These are phyloP conservation scores for Myathropa florea DNA, from an alignment of 2,888 invertebrate genomes.

Conservation along the genomic window DNA sequence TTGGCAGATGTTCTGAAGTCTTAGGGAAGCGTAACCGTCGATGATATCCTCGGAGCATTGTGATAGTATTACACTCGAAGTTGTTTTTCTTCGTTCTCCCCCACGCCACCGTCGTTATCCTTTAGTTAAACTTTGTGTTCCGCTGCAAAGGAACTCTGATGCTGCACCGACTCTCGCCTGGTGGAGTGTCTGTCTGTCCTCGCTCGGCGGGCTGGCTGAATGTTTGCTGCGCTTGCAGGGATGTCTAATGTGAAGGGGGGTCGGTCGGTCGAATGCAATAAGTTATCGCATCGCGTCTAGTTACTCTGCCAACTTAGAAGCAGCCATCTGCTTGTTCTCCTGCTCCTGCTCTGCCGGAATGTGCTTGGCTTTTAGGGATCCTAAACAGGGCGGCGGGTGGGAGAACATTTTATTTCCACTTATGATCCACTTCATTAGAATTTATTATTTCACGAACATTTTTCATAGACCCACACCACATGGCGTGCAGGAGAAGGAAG, in stretches of 20 bases:
- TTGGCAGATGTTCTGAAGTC: slow-evolving; percentile 48
- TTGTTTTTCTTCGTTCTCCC: slow-evolving; percentile 43
- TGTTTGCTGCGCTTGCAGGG: slow-evolving; percentile 13
- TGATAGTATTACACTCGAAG: slow-evolving; percentile 58
- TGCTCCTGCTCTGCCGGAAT: slow-evolving; percentile 14
- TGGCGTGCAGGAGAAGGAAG: neutral
- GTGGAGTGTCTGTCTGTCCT: neutral
- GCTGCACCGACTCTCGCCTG: neutral
- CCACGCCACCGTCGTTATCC: neutral
- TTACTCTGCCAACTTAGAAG: slow-evolving; percentile 12
- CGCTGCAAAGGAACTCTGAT: slow-evolving; percentile 42
- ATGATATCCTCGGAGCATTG: slow-evolving; percentile 61
- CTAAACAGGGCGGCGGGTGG: slow-evolving; percentile 21
- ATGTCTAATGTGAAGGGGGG: slow-evolving; percentile 41
- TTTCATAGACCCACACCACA: slow-evolving; percentile 40
- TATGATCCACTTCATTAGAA: slow-evolving; percentile 71
- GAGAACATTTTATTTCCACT: slow-evolving; percentile 63
- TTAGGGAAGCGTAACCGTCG: slow-evolving; percentile 64
- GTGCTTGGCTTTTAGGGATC: slow-evolving; percentile 65
- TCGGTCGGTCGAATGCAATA: slow-evolving; percentile 41
- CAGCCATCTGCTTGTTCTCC: slow-evolving; percentile 38
- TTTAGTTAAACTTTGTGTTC: slow-evolving; percentile 61
- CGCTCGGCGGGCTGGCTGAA: neutral
- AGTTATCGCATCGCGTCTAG: slow-evolving; percentile 52
- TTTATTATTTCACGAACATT: slow-evolving; percentile 68